phyloP scores from a whole-genome alignment of 2,888 invertebrate species.

The Aspidapion aeneum region DNA sequence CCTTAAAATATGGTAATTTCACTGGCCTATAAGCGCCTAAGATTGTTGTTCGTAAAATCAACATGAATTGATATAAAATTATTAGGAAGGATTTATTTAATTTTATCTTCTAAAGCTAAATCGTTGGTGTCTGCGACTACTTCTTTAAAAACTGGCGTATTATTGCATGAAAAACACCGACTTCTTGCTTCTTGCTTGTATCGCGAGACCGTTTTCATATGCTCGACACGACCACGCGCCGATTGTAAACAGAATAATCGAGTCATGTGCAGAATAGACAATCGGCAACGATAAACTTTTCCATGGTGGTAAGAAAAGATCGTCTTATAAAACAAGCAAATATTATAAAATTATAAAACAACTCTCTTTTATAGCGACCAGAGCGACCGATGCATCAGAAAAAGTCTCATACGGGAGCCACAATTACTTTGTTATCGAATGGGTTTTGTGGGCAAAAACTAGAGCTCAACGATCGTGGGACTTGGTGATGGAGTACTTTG shows the following conservation, averaged over 20 bases:
- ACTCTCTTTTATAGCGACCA: not conserved
- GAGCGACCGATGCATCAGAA: no score
- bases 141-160: not conserved
- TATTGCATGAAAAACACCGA: not conserved
- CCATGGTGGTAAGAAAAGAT: not conserved
- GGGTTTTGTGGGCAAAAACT: not conserved
- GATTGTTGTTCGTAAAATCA: no score
- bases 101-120: not conserved
- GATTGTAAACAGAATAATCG: constrained; percentile 48
- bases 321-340: not conserved
- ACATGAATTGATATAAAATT: not conserved
- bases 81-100: not conserved
- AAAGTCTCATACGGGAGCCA: not conserved
- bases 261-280: constrained; percentile 45
- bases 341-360: not conserved
- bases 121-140: not conserved
- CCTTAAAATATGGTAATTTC: no score
- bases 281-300: constrained; percentile 29
- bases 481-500: not conserved
- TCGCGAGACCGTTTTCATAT: constrained; percentile 36
- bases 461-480: not conserved
- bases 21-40: no score
- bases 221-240: constrained; percentile 42
- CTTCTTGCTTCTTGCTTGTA: constrained; percentile 18
- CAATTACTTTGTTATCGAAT: not conserved